phyloP scores from a whole-genome alignment of 2,113 vertebrate species.

The Monopterus albus region DNA sequence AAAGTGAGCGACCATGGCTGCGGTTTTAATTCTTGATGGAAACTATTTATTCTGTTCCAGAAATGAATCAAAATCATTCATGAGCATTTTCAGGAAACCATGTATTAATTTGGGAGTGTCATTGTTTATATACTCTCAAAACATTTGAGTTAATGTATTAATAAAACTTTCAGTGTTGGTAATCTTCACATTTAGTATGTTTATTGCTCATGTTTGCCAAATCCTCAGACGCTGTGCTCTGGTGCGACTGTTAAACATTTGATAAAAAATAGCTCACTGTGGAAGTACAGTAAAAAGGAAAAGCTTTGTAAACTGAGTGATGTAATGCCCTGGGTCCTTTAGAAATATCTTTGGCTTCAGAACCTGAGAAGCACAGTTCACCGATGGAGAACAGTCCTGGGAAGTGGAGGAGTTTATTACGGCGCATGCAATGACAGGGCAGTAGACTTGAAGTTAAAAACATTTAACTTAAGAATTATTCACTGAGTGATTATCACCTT shows the following conservation, averaged over 20 bases:
- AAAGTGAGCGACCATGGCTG: background rate
- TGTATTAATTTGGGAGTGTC: background rate
- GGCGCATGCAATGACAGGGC: slow-evolving; percentile 46
- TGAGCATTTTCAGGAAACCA: background rate
- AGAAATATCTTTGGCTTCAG: slow-evolving; percentile 37
- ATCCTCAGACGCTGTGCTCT: background rate
- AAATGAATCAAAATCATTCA: background rate
- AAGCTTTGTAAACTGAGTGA: slow-evolving; percentile 46
- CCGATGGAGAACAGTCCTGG: slow-evolving; percentile 67
- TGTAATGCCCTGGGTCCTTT: slow-evolving; percentile 43
- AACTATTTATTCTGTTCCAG: background rate
- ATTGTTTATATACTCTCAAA: background rate
- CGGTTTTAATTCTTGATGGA: background rate
- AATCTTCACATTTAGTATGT: slow-evolving; percentile 21
- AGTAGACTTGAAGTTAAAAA: slow-evolving; percentile 5
- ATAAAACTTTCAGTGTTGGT: slow-evolving; percentile 30
- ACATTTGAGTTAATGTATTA: background rate
- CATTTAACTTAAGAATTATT: slow-evolving; percentile 4
- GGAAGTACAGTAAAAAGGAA: slow-evolving; percentile 24
- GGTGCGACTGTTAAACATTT: slow-evolving; percentile 24
- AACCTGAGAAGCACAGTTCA: slow-evolving; percentile 59
- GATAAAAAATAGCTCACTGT: slow-evolving; percentile 34
- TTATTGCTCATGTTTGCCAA: slow-evolving; percentile 5
- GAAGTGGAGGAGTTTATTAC: slow-evolving; percentile 58
- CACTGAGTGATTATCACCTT: slow-evolving; percentile 28